These are phyloP conservation scores for Nannoperca obscura DNA, from an alignment of 2,797 vertebrate genomes.

Conservation along the genomic window DNA sequence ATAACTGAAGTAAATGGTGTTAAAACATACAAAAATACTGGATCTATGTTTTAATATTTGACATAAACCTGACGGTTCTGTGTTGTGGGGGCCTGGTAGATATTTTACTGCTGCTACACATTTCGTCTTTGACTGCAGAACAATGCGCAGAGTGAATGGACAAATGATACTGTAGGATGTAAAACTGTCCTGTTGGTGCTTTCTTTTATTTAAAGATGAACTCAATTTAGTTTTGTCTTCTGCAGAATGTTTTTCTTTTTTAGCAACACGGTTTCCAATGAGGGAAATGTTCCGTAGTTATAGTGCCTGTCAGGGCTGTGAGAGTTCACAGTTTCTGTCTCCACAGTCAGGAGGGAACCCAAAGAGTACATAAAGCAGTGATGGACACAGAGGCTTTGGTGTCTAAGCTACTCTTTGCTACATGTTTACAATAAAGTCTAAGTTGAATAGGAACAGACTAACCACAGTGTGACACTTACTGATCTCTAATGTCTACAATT, in stretches of 20 bases:
- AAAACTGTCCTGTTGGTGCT: background rate
- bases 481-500: background rate
- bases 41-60: background rate
- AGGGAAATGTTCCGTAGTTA: conserved; percentile 8
- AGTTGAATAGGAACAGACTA: conserved; percentile 18
- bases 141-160: background rate
- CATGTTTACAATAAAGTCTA: conserved; percentile 75
- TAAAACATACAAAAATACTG: background rate
- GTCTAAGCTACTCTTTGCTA: background rate
- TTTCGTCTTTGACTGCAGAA: conserved; percentile 1
- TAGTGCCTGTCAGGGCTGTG: conserved; percentile 30
- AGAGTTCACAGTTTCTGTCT: conserved; percentile 21
- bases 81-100: background rate
- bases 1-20: background rate
- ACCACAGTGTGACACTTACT: conserved; percentile 4
- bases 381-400: conserved; percentile 27
- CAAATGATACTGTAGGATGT: conserved; percentile 3
- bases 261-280: background rate
- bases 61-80: background rate
- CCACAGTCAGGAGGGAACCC: conserved; percentile 13
- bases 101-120: conserved; percentile 40
- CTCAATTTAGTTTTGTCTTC: background rate
- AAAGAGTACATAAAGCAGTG: conserved; percentile 29
- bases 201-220: background rate
- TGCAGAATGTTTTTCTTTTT: background rate